Evolutionary conservation across 2,113 vertebrate genomes (phyloP).

Genomic region (Pelecanus crispus): DNA sequence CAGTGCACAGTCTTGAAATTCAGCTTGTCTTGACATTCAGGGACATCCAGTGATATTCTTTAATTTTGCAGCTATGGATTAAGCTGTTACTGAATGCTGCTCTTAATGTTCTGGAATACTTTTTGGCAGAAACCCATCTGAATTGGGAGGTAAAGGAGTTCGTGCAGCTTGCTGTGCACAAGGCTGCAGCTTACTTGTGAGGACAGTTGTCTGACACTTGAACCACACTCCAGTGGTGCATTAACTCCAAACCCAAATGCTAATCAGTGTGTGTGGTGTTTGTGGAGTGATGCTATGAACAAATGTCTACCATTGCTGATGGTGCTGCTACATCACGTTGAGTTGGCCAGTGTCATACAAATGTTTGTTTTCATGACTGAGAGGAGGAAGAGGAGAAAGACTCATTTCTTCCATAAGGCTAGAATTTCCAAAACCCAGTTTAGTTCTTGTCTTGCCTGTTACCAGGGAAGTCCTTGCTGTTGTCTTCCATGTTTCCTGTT

Average conservation of each 20-base stretch:
- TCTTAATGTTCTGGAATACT: background rate
- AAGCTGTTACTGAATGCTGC: background rate
- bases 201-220: background rate
- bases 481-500: rapidly evolving
- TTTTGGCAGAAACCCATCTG: background rate
- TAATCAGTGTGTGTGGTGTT: rapidly evolving
- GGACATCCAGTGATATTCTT: background rate
- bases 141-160: background rate
- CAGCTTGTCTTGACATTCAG: background rate
- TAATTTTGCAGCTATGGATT: background rate
- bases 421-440: background rate
- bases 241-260: background rate
- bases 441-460: background rate
- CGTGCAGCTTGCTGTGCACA: rapidly evolving
- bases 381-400: background rate
- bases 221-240: background rate
- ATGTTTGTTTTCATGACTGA: background rate
- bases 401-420: background rate
- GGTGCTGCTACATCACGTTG: background rate
- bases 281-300: background rate
- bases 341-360: background rate
- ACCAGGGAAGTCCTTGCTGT: background rate
- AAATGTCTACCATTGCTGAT: rapidly evolving
- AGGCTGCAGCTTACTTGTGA: background rate
- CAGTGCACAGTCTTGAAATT: background rate